These are phyloP conservation scores for Salvelinus sp. DNA, from an alignment of 2,113 vertebrate species.

Conservation along the genomic window DNA sequence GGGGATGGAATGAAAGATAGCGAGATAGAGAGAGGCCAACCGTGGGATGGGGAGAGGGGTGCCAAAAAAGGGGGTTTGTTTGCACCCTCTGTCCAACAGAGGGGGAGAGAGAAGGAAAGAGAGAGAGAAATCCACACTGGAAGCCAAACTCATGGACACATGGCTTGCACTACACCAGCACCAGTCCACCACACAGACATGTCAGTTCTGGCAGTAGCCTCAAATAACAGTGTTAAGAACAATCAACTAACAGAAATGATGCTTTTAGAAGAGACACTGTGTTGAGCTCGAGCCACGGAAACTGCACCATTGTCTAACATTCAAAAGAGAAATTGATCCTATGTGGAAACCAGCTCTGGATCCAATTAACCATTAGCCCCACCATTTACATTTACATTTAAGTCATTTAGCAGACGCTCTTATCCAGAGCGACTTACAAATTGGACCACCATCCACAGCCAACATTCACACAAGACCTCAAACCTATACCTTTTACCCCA, in stretches of 20 bases:
- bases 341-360: not conserved
- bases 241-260: not conserved
- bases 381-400: too few relatives aligned
- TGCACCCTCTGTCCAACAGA: constrained; percentile 27
- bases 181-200: not conserved
- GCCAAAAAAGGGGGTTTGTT: constrained; percentile 17
- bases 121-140: constrained; percentile 1
- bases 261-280: not conserved
- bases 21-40: constrained; percentile 29
- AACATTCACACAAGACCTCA: not conserved
- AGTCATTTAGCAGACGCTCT: too few relatives aligned
- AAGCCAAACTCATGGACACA: not conserved
- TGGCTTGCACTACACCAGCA: not conserved
- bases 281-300: not conserved
- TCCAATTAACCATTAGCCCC: not conserved
- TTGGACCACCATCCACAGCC: not conserved
- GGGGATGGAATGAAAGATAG: constrained; percentile 39
- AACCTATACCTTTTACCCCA: too few relatives aligned
- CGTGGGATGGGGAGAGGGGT: constrained; percentile 22
- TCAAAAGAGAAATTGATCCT: not conserved
- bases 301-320: not conserved
- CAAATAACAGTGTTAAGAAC: not conserved
- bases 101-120: constrained; percentile 7
- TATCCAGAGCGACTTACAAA: too few relatives aligned
- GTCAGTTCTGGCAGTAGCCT: not conserved